Evolutionary conservation across 2,113 vertebrate species (phyloP), one percentile per base, ranked within the genome.

Genomic region (Canis aureus): DNA sequence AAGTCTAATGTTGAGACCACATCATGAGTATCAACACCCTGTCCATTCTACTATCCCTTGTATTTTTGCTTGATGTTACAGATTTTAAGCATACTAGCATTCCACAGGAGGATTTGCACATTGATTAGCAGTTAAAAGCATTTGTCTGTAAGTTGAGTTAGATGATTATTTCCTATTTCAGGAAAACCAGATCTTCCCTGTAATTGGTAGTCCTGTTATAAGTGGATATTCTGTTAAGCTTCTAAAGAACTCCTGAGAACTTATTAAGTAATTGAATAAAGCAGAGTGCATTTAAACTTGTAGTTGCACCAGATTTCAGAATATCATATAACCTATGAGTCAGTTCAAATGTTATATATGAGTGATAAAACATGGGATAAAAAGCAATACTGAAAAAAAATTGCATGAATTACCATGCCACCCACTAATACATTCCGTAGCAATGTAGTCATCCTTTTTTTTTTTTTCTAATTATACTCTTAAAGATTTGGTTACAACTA

Each of bases 221-320:
- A 96, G 55, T 97, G 92, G 64, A 96, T 98, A 97, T 97, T 98
- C 89, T 93, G 5, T 80, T 96, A 96, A 98, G 89, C 32, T 96
- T 98, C 96, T 91, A 95, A 97, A 98, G 83, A 97, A 98, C 96
- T 95, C 74, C 95, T 97, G 95, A 98, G 97, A 98, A 98, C 32
- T 85, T 97, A 87, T 67, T 95, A 98, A 98, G 96, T 96, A 98
- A 97, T 95, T 76, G 35, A 92, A 94, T 97, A 97, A 98, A 97
- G 11, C 43, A 95, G 87, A 97, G 69, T 89, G 49, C 73, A 93
- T 97, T 89, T 96, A 71, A 85, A 94, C 55, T 94, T 92, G 32
- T 23, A 92, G 86, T 94, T 95, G 64, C 12, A 84, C 80, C 94
- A 32, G 95, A 92, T 97, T 98, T 98, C 78, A 96, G 97, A 97